A percentile compares a stretch with the other conserved stretches of the same genome.
Evolutionary conservation across 2,113 vertebrate species (phyloP).

Genomic region (Podocnemis expansa): DNA sequence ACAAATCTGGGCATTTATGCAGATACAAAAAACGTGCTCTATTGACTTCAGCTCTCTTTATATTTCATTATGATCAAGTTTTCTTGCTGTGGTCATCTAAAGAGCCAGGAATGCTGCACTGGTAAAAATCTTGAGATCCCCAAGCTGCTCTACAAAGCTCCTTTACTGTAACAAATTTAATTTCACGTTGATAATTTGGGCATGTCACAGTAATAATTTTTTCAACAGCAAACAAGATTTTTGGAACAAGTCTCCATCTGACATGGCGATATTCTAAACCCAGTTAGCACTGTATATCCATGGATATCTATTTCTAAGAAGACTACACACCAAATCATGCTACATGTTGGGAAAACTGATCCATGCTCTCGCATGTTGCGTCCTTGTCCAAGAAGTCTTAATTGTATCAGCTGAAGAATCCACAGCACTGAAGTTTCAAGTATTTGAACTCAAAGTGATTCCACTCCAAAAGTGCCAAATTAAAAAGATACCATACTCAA

Average conservation of each 20-base stretch:
- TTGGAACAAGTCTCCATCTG: neutral
- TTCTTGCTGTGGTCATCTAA: conserved; percentile 49
- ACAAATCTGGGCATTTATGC: conserved; percentile 44
- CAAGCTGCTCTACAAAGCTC: conserved; percentile 11
- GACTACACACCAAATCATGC: conserved; percentile 77
- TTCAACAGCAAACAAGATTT: conserved; percentile 46
- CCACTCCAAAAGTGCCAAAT: conserved; percentile 67
- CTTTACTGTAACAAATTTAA: conserved; percentile 38
- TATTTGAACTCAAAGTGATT: conserved; percentile 49
- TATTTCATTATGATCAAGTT: conserved; percentile 28
- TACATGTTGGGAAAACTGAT: conserved; percentile 68
- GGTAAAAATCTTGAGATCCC: conserved; percentile 26
- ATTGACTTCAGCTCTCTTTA: conserved; percentile 49
- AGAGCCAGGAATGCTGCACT: conserved; percentile 21
- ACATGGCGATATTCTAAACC: conserved; percentile 46
- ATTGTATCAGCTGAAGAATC: conserved; percentile 57
- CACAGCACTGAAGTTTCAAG: conserved; percentile 62
- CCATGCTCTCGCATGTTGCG: conserved; percentile 74
- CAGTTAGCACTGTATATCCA: conserved; percentile 58
- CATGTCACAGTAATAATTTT: conserved; percentile 3
- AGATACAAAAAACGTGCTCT: conserved; percentile 55
- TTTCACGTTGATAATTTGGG: conserved; percentile 22
- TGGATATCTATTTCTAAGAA: conserved; percentile 74
- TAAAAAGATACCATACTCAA: conserved; percentile 50
- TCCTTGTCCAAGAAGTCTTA: conserved; percentile 53